Conservation (phyloP, 1,140 invertebrate genomes). For the Sycophila sp. region DNA sequence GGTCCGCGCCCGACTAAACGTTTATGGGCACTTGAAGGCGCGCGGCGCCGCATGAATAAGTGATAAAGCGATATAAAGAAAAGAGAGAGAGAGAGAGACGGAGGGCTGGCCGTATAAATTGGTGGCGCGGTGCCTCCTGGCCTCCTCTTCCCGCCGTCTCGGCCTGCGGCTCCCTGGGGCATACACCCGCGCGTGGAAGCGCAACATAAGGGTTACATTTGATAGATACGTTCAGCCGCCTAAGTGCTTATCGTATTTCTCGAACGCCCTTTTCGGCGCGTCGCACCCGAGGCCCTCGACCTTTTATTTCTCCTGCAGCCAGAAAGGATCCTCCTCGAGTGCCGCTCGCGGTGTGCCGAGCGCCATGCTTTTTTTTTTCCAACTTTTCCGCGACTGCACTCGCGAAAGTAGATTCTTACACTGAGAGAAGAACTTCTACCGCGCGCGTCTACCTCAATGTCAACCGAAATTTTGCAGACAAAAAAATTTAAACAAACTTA, state of each 20-base stretch:
- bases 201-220: constrained; percentile 65
- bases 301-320: constrained; percentile 20
- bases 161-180: constrained; percentile 30
- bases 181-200: constrained; percentile 40
- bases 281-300: not conserved
- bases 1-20: constrained; percentile 53
- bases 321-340: not conserved
- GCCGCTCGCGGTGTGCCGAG: not conserved
- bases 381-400: not conserved
- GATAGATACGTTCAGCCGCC: constrained; percentile 60
- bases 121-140: constrained; percentile 41
- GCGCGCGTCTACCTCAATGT: not conserved
- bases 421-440: not conserved
- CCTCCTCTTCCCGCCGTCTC: not conserved
- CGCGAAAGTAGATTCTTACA: not conserved
- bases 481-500: no score
- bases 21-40: constrained; percentile 59
- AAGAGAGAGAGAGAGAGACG: not conserved
- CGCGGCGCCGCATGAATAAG: constrained; percentile 63
- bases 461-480: not conserved
- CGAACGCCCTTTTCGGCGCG: constrained; percentile 26
- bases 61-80: constrained; percentile 55
- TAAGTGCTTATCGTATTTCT: constrained; percentile 68
- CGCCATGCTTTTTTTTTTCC: not conserved
- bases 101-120: constrained; percentile 62